Percentiles rank a stretch among this genome's conserved stretches.
These are phyloP conservation scores for Alethe castanea DNA, from an alignment of 2,113 vertebrate genomes.

Conservation along the genomic window DNA sequence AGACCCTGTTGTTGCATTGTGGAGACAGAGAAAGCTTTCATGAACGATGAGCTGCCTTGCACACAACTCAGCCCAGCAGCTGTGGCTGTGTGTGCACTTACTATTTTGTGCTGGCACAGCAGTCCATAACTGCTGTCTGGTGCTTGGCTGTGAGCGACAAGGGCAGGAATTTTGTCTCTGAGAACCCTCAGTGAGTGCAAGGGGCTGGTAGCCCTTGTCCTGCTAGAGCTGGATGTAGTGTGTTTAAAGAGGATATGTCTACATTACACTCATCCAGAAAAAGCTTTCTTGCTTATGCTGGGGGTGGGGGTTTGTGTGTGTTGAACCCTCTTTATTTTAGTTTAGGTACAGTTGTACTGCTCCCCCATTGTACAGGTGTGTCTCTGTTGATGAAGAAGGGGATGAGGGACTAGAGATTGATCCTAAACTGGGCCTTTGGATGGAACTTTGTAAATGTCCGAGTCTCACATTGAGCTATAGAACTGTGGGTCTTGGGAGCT, in stretches of 20 bases:
- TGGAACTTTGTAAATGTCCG: background rate
- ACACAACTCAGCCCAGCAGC: background rate
- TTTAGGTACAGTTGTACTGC: background rate
- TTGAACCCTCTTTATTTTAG: background rate
- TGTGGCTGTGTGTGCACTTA: accelerated
- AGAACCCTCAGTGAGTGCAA: background rate
- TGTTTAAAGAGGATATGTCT: background rate
- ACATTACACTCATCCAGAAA: background rate
- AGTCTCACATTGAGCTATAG: background rate
- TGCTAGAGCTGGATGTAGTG: background rate
- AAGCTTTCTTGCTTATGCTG: background rate
- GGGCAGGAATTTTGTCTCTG: background rate
- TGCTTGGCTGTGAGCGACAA: accelerated
- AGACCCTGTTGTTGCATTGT: background rate
- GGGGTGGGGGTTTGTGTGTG: background rate
- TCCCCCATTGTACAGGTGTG: accelerated
- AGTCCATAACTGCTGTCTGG: background rate
- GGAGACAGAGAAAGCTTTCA: background rate
- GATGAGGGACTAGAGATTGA: background rate
- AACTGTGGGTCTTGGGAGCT: background rate
- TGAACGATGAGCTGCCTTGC: background rate
- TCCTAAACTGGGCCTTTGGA: background rate
- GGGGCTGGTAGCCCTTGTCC: background rate
- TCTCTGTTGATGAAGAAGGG: background rate
- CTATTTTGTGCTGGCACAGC: accelerated